A percentile compares a stretch with the other conserved stretches of the same genome.
Conservation (phyloP, 2,888 invertebrate species). For the Cyrtodaria siliqua region DNA sequence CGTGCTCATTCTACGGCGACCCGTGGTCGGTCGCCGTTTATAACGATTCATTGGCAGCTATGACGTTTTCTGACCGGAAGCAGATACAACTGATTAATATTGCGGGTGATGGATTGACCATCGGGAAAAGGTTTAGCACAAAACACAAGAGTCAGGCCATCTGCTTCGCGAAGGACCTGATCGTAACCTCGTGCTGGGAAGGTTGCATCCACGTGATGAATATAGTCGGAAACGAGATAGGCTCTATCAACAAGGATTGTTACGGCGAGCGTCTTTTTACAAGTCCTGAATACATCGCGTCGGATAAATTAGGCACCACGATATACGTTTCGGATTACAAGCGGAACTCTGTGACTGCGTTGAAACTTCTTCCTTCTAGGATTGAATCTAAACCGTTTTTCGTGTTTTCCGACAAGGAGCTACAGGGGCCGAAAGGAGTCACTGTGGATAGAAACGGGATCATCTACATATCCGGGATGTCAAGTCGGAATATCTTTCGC, state of each 20-base stretch:
- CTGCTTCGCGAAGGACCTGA: constrained; percentile 46
- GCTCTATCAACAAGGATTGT: constrained; percentile 26
- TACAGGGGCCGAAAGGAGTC: constrained; percentile 53
- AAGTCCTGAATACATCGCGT: constrained; percentile 55
- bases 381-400: constrained; percentile 51
- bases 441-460: constrained; percentile 41
- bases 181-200: constrained; percentile 56
- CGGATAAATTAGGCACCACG: constrained; percentile 39
- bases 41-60: constrained; percentile 52
- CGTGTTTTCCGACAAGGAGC: constrained; percentile 49
- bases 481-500: constrained; percentile 58
- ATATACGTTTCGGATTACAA: constrained; percentile 59
- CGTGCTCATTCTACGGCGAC: constrained; percentile 43
- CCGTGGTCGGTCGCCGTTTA: constrained; percentile 57
- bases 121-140: constrained; percentile 42
- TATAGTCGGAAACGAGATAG: constrained; percentile 42
- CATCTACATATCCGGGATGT: constrained; percentile 62
- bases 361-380: constrained; percentile 41
- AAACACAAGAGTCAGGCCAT: constrained; percentile 54
- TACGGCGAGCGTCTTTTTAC: constrained; percentile 47
- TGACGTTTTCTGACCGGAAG: constrained; percentile 60
- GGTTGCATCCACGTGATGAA: constrained; percentile 55
- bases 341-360: constrained; percentile 45
- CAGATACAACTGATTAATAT: constrained; percentile 58
- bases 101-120: constrained; percentile 18